Evolutionary conservation across 2,113 vertebrate genomes (phyloP).

Genomic region (Craseonycteris thonglongyai): DNA sequence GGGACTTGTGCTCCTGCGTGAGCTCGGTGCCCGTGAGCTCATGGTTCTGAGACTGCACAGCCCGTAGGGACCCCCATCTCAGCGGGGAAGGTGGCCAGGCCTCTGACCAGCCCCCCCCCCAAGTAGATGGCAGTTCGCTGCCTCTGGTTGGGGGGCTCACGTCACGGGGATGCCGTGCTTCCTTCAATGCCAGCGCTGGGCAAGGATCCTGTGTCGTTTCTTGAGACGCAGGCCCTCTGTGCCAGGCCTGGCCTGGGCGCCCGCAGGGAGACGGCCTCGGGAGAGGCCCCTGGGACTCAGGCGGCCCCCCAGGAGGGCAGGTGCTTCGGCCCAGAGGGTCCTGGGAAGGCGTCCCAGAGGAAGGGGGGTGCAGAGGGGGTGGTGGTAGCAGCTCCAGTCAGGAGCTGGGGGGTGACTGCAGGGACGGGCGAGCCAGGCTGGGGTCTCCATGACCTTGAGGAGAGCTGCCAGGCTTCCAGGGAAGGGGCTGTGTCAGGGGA

Average conservation of each 20-base stretch:
- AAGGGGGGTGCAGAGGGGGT: accelerated
- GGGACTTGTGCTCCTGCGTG: not conserved
- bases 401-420: too few relatives aligned
- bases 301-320: too few relatives aligned
- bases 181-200: not conserved
- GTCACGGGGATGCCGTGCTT: not conserved
- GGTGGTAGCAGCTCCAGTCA: too few relatives aligned
- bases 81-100: accelerated
- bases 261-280: too few relatives aligned
- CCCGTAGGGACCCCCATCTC: accelerated
- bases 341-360: not conserved
- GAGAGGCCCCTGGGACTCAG: not conserved
- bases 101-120: too few relatives aligned
- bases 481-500: not conserved
- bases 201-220: too few relatives aligned
- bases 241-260: not conserved
- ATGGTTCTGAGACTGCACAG: not conserved
- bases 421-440: not conserved
- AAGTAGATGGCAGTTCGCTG: too few relatives aligned
- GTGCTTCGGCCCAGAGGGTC: not conserved
- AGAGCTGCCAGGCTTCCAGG: not conserved
- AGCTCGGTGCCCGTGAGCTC: too few relatives aligned
- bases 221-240: too few relatives aligned
- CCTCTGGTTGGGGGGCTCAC: not conserved
- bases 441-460: accelerated